Evolutionary conservation across 2,888 invertebrate species (phyloP), one percentile per base, ranked within the genome.

Genomic region (Iphiclides podalirius): DNA sequence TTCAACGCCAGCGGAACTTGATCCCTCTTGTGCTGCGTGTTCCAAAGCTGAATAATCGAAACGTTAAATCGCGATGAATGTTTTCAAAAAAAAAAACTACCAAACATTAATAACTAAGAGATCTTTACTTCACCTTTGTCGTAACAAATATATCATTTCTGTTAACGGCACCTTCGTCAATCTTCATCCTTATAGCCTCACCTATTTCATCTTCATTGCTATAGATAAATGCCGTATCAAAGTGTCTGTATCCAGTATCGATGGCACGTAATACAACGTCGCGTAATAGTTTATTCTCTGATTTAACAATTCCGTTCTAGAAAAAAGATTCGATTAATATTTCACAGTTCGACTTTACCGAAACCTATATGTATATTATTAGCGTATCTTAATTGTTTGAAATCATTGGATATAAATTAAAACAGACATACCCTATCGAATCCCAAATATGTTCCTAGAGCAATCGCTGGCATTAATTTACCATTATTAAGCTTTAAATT

Each of bases 1-100:
- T 90, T 90, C 16, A 94, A 69, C 0, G 92, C 91, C 1, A 83
- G 75, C 1, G 90, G 80, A 0, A 96, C 96, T 20, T 93, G 75
- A 0, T 91, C 90, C 0, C 91, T 88, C 50, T 85, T 89, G 66
- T 96, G 96, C 0, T 73, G 62, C 0, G 84, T 86, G 54, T 86
- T 88, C 89, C 89, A 89, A 0, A 89, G 52, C 89, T 89, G 13
- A 36, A 42, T 17, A 12, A 40, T n/a, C n/a, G n/a, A n/a, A n/a
- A 39, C 13, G 13, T 12, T 16, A 47, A 3, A 20, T 35, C 8
- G 15, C 9, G 15, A 2, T 4, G 12, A 36, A 36, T 9, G 6
- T 36, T 14, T 36, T 15, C 9, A n/a, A n/a, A n/a, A n/a, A n/a
- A n/a, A n/a, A n/a, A n/a, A n/a, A n/a, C n/a, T n/a, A n/a, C n/a